Evolutionary conservation across 2,113 vertebrate genomes (phyloP).

Genomic region (Apodemus sylvaticus): DNA sequence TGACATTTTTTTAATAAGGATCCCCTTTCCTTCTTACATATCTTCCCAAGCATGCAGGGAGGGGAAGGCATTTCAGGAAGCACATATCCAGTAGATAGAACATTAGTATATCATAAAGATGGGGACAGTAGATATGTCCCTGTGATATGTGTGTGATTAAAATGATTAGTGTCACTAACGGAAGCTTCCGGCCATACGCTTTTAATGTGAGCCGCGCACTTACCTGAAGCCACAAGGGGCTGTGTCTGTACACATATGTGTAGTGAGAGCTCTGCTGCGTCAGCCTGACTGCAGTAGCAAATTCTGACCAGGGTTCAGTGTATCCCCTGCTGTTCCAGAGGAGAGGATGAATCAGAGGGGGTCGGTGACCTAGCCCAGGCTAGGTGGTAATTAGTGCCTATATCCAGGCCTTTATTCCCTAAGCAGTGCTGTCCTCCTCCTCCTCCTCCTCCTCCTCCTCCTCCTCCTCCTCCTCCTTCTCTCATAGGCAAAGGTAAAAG

Average conservation of each 20-base stretch:
- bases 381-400: not conserved
- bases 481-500: not conserved
- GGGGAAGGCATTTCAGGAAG: not conserved
- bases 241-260: not conserved
- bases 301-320: not conserved
- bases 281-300: not conserved
- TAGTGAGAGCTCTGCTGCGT: not conserved
- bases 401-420: not conserved
- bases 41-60: not conserved
- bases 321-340: not conserved
- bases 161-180: not conserved
- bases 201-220: not conserved
- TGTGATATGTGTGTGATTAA: not conserved
- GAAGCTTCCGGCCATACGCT: not conserved
- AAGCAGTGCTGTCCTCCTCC: not conserved
- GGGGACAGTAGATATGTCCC: not conserved
- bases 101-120: not conserved
- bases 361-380: not conserved
- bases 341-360: not conserved
- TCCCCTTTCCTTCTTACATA: not conserved
- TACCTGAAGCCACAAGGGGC: not conserved
- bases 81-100: not conserved
- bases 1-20: not conserved
- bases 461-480: not conserved
- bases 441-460: too few species aligned